phyloP scores from a whole-genome alignment of 2,888 invertebrate species.

The Thymelicus acteon region DNA sequence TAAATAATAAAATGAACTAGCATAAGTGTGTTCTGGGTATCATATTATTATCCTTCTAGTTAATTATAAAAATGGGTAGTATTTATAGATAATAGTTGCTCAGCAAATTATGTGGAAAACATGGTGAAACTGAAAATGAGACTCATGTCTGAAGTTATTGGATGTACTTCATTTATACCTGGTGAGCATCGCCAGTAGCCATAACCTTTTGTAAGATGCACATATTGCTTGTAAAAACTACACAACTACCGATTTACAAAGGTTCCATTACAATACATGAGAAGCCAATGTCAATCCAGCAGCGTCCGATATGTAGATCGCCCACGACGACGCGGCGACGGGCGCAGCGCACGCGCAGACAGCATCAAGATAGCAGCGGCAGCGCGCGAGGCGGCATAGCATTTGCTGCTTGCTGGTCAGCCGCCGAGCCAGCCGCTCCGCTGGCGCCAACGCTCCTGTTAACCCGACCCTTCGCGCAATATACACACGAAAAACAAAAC shows the following conservation, averaged over 20 bases:
- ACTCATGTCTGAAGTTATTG: too few species aligned
- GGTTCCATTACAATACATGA: too few species aligned
- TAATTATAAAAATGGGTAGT: too few species aligned
- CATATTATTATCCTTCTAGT: not conserved
- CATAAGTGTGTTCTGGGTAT: not conserved
- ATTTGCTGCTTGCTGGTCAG: conserved; percentile 78
- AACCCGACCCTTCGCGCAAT: conserved; percentile 73
- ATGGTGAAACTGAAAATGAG: too few species aligned
- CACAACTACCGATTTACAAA: too few species aligned
- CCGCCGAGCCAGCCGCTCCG: conserved; percentile 56
- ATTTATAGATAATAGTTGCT: too few species aligned
- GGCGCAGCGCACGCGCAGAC: conserved; percentile 31
- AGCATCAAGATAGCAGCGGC: conserved; percentile 60
- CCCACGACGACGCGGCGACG: conserved; percentile 2
- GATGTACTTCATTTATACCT: too few species aligned
- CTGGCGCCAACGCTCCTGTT: conserved; percentile 78
- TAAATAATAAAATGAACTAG: not conserved
- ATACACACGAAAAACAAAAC: conserved; percentile 62
- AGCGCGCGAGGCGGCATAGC: conserved; percentile 55
- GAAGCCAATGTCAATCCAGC: not conserved
- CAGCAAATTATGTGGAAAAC: too few species aligned
- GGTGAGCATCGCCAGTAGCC: too few species aligned
- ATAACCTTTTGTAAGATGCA: too few species aligned
- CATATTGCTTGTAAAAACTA: too few species aligned
- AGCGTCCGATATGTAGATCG: not conserved